A percentile compares a stretch with the other conserved stretches of the same genome.
These are phyloP conservation scores for Blastobasis lacticolella DNA, from an alignment of 2,888 invertebrate genomes.

Conservation along the genomic window DNA sequence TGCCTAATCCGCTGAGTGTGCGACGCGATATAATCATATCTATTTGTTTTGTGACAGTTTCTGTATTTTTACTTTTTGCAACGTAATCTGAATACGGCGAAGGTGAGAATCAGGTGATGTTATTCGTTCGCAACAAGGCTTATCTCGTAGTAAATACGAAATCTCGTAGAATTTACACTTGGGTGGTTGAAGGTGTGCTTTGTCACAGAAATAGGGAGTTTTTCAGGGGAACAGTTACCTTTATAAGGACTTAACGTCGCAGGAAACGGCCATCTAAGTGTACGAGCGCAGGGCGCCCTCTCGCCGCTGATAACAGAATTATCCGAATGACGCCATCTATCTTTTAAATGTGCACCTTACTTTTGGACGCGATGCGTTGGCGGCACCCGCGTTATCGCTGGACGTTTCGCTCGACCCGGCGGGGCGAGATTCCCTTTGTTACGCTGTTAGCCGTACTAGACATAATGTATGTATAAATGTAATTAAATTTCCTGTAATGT, in stretches of 20 bases:
- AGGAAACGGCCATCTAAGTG: conserved; percentile 66
- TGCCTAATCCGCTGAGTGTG: conserved; percentile 54
- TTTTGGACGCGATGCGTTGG: conserved; percentile 37
- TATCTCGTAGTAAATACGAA: conserved; percentile 40
- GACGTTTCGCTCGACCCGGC: not conserved
- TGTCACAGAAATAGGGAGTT: conserved; percentile 61
- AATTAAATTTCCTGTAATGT: too few species aligned
- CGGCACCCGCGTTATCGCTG: conserved; percentile 3
- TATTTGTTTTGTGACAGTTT: conserved; percentile 41
- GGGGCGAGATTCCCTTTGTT: not conserved
- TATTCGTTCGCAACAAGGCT: conserved; percentile 32
- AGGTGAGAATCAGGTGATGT: conserved; percentile 30
- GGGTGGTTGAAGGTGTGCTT: conserved; percentile 54
- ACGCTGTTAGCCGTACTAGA: too few species aligned
- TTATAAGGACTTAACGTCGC: conserved; percentile 67
- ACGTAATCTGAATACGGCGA: conserved; percentile 34
- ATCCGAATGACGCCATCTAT: conserved; percentile 78
- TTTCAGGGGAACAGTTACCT: conserved; percentile 66
- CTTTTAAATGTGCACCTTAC: conserved; percentile 77
- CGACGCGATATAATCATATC: conserved; percentile 42
- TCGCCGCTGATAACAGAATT: conserved; percentile 77
- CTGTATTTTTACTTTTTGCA: conserved; percentile 32
- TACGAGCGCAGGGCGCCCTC: conserved; percentile 66
- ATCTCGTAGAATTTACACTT: conserved; percentile 54
- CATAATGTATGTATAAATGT: too few species aligned